Evolutionary conservation across 2,888 invertebrate genomes (phyloP).

Genomic region (Megastigmus dorsalis): DNA sequence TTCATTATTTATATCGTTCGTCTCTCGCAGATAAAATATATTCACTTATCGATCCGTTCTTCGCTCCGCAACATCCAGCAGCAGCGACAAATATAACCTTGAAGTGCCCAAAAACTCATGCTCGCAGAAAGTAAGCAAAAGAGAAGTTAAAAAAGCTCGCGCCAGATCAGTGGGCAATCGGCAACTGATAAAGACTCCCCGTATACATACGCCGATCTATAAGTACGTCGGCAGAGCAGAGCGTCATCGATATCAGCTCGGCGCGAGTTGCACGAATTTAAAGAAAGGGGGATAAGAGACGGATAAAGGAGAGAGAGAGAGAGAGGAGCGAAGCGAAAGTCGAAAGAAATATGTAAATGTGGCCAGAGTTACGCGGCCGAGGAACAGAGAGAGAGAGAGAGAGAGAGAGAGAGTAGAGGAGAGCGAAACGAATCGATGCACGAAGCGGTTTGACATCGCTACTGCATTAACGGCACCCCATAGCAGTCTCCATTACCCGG

Average conservation of each 20-base stretch:
- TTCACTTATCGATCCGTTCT: too few species aligned
- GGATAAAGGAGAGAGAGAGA: background rate
- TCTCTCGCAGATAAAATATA: too few species aligned
- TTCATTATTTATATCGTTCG: too few species aligned
- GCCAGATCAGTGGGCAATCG: too few species aligned
- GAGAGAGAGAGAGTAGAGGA: constrained; percentile 26
- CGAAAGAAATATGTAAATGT: constrained; percentile 43
- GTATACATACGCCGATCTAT: constrained; percentile 21
- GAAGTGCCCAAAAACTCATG: too few species aligned
- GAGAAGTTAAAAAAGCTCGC: too few species aligned
- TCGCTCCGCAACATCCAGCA: too few species aligned
- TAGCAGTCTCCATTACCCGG: constrained; percentile 72
- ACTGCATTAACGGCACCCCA: constrained; percentile 75
- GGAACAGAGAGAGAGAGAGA: constrained; percentile 18
- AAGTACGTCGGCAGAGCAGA: constrained; percentile 6
- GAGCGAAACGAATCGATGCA: constrained; percentile 25
- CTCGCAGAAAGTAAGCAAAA: too few species aligned
- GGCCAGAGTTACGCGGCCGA: background rate
- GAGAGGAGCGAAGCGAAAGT: background rate
- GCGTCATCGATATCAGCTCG: background rate
- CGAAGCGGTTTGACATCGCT: constrained; percentile 70
- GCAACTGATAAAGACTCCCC: constrained; percentile 28
- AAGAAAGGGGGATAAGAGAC: constrained; percentile 11
- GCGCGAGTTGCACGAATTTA: constrained; percentile 26
- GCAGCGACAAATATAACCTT: too few species aligned